Conservation (phyloP, 2,797 vertebrate genomes). For the Microtus californicus region DNA sequence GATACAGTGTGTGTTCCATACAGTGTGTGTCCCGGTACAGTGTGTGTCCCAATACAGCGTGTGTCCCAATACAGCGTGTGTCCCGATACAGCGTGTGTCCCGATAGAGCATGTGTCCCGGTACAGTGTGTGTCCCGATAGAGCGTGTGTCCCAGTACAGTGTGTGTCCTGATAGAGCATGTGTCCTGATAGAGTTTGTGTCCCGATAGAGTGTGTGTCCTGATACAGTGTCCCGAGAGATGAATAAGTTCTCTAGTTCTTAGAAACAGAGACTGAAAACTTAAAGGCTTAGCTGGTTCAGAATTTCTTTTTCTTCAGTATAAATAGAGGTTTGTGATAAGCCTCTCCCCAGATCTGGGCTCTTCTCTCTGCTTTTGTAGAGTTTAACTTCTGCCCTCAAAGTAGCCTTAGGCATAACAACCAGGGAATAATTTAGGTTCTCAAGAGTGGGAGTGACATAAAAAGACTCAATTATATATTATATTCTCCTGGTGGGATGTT, state of each 20-base stretch:
- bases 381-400: background rate
- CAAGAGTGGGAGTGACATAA: background rate
- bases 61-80: background rate
- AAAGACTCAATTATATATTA: rapidly evolving
- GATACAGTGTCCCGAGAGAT: background rate
- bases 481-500: background rate
- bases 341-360: background rate
- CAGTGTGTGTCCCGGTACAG: background rate
- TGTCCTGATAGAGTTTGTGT: no score
- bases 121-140: background rate
- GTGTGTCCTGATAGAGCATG: background rate
- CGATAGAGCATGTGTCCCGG: rapidly evolving
- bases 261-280: background rate
- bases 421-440: background rate
- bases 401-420: background rate
- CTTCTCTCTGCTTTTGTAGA: background rate
- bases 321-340: background rate
- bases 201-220: background rate
- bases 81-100: no score
- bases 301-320: background rate
- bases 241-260: background rate
- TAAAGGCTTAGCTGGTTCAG: background rate
- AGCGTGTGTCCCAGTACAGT: background rate
- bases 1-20: background rate
- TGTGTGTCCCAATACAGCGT: background rate